phyloP scores from a whole-genome alignment of 2,888 invertebrate genomes.

The Entomobrya multifasciata region DNA sequence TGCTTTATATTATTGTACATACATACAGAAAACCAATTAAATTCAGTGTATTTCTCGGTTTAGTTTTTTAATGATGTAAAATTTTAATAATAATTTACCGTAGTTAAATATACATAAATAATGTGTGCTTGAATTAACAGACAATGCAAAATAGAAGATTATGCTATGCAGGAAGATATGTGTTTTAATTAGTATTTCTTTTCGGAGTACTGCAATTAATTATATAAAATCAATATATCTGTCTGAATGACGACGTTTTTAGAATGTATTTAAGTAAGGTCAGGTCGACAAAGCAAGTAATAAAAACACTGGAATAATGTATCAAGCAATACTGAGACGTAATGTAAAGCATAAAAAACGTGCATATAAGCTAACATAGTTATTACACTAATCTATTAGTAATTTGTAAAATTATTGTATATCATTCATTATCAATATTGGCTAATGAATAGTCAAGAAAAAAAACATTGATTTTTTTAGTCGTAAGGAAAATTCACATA shows the following conservation, averaged over 20 bases:
- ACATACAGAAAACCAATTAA: neutral
- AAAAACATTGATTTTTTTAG: too few relatives aligned
- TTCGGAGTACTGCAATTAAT: neutral
- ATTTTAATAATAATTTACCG: too few relatives aligned
- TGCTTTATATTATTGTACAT: conserved; percentile 9
- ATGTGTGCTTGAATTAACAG: neutral
- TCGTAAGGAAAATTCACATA: too few relatives aligned
- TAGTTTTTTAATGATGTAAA: too few relatives aligned
- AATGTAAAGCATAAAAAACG: neutral
- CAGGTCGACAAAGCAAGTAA: neutral
- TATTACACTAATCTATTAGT: too few relatives aligned
- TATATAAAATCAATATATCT: neutral
- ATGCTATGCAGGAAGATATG: neutral
- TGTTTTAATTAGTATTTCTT: neutral
- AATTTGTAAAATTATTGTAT: too few relatives aligned
- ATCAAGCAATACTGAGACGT: conserved; percentile 56
- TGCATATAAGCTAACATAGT: neutral
- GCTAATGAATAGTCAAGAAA: too few relatives aligned
- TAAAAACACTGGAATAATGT: conserved; percentile 39
- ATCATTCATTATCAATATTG: too few relatives aligned
- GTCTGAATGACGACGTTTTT: neutral
- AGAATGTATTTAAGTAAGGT: neutral
- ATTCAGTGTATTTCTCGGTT: too few relatives aligned
- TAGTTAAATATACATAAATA: too few relatives aligned
- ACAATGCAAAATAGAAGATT: conserved; percentile 43